Base-by-base conservation (phyloP, 2,113 vertebrate species). In the Oncorhynchus kisutch region DNA sequence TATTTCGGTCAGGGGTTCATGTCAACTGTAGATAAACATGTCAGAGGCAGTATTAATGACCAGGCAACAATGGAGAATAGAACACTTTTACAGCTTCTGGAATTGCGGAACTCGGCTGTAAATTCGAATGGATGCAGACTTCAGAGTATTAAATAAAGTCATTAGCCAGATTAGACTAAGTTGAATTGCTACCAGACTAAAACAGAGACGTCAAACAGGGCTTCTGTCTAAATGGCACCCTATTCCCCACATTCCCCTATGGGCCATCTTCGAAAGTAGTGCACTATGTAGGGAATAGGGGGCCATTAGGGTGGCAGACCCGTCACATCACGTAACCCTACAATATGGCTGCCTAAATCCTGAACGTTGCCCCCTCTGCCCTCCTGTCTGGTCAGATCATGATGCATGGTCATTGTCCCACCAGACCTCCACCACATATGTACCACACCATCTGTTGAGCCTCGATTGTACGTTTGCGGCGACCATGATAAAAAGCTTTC, bases 361-460 rank as follows among this genome's bases (percentile, higher is more conserved):
- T 57, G 66, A 73, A 66, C 25, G 77, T 74, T 79, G 20, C 59
- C n/a, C n/a, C 0, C 67, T 16, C 49, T 72, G 68, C 71, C 62
- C 74, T 72, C 51, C 68, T 25, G 25, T 67, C 67, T 70, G 66
- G 16, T 80, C n/a, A 22, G 57, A 66, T 34, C 66, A 71, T 66
- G 48, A 20, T 31, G 25, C 57, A 45, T 12, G 60, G n/a, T 67
- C 60, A 5, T 67, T 8, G 12, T 62, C 12, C 18, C 59, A 7
- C 12, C 51, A 16, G 51, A 54, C 14, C 51, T 54, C 51, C 51
- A 54, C 51, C 12, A 54, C 51, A 54, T 5, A 54, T 16, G n/a
- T 22, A 62, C 18, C 59, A 16, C 74, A 80, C 77, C 83, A 85
- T 82, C 80, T 85, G 80, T 75, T 78, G 68, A 72, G 78, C 60